A percentile compares a stretch with the other conserved stretches of the same genome.
phyloP scores from a whole-genome alignment of 2,888 invertebrate genomes.

The Hipparchia semele region DNA sequence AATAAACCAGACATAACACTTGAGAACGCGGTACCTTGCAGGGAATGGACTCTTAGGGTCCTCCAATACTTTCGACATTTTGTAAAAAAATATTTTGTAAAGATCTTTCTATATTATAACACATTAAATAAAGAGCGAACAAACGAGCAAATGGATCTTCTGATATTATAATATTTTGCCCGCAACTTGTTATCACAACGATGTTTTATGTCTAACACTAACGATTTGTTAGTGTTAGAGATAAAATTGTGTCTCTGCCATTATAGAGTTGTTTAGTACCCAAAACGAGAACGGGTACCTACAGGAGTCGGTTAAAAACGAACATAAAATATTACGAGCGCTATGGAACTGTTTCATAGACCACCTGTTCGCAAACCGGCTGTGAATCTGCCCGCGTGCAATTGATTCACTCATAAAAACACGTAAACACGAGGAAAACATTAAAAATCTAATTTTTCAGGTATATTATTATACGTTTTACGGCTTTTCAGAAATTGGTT shows the following conservation, averaged over 20 bases:
- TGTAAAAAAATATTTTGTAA: no score
- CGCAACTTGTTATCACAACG: no score
- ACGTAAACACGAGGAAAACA: not conserved
- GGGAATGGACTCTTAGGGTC: no score
- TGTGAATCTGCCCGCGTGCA: conserved; percentile 4
- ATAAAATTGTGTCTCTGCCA: not conserved
- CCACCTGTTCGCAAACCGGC: conserved; percentile 2
- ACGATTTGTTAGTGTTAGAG: not conserved
- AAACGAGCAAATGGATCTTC: no score
- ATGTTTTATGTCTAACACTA: no score
- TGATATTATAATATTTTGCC: no score
- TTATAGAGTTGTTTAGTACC: not conserved
- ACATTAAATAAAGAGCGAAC: no score
- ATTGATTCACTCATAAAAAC: conserved; percentile 7
- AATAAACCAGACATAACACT: no score
- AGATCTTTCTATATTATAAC: no score
- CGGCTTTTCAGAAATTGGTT: not conserved
- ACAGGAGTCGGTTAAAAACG: not conserved
- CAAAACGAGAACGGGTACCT: not conserved
- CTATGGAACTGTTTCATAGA: conserved; percentile 6
- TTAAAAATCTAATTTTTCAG: not conserved
- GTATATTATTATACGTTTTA: not conserved
- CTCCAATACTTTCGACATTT: no score
- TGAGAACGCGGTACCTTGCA: no score
- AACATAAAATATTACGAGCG: conserved; percentile 6